A percentile compares a stretch with the other conserved stretches of the same genome.
phyloP scores from a whole-genome alignment of 2,797 vertebrate genomes.

The Serranus cabrilla region DNA sequence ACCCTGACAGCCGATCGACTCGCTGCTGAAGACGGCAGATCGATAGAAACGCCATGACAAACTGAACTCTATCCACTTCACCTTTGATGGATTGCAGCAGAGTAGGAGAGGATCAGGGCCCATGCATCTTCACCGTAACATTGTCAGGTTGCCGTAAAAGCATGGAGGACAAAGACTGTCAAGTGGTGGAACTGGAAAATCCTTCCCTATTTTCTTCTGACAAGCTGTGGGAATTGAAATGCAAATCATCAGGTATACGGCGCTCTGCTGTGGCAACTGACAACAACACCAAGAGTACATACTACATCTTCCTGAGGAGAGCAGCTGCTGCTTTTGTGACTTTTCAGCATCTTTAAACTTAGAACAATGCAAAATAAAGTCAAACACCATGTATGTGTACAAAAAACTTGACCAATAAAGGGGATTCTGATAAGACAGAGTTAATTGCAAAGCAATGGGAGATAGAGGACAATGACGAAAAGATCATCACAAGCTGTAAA shows the following conservation, averaged over 20 bases:
- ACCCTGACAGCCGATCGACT: conserved; percentile 29
- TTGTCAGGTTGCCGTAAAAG: conserved; percentile 33
- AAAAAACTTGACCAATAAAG: too few relatives aligned
- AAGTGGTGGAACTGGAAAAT: conserved; percentile 36
- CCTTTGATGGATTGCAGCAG: conserved; percentile 56
- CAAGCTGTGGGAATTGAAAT: conserved; percentile 28
- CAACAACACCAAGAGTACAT: neutral
- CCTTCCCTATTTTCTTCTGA: conserved; percentile 1
- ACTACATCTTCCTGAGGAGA: neutral
- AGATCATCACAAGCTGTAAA: neutral
- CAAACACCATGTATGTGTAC: too few relatives aligned
- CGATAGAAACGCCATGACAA: conserved; percentile 61
- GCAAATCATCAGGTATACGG: conserved; percentile 8
- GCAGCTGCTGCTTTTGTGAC: neutral
- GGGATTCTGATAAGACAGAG: neutral
- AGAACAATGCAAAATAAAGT: too few relatives aligned
- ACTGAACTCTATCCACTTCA: conserved; percentile 51
- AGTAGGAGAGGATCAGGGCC: conserved; percentile 23
- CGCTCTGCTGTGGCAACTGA: neutral
- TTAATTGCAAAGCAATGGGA: neutral
- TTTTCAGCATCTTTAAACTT: neutral
- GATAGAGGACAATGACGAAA: conserved; percentile 9
- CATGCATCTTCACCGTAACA: conserved; percentile 39
- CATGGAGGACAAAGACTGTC: conserved; percentile 26
- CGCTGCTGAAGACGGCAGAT: conserved; percentile 41